Evolutionary conservation across 1,140 invertebrate species (phyloP), one percentile per base, ranked within the genome.

Genomic region (Brachionus rubens): DNA sequence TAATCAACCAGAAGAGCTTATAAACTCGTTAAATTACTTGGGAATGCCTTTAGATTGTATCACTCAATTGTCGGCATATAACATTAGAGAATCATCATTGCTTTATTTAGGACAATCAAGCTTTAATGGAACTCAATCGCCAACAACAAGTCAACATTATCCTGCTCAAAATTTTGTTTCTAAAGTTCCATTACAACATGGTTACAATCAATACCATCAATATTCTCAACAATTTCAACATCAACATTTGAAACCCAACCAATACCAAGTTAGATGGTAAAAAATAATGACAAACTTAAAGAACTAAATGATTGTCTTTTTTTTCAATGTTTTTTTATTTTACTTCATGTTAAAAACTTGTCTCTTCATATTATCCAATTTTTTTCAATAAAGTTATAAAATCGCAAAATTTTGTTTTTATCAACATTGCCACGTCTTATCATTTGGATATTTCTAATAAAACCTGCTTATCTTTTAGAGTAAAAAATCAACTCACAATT

Each of bases 71-170:
- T 28, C 21, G 10, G 65, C 40, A n/a, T 70, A 70, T 10, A 50
- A 50, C 14, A 70, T 70, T 47, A 26, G 65, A 47, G 65, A 70
- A 26, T 70, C 65, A 9, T 70, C 65, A 21, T 50, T 70, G 40
- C 65, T 70, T 26, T 70, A 70, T 19, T 48, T 70, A 33, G 40
- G 16, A 12, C 40, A 30, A 12, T 33, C 28, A 16, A 47, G 6
- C 10, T 6, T 10, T 7, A 43, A 28, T 5, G 21, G 16, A 7
- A n/a, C 19, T 47, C 65, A 70, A 19, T 50, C 65, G 9, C 65
- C 65, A 70, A 50, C 65, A n/a, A 28, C 2, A n/a, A 59, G 54
- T 59, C 54, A 59, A 19, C 30, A 40, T 33, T 59, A 36, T 12
- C 30, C 12, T 19, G 1, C 54, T 16, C 26, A 33, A 1, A 36